Evolutionary conservation across 2,797 vertebrate species (phyloP).

Genomic region (Onychomys leucogaster): DNA sequence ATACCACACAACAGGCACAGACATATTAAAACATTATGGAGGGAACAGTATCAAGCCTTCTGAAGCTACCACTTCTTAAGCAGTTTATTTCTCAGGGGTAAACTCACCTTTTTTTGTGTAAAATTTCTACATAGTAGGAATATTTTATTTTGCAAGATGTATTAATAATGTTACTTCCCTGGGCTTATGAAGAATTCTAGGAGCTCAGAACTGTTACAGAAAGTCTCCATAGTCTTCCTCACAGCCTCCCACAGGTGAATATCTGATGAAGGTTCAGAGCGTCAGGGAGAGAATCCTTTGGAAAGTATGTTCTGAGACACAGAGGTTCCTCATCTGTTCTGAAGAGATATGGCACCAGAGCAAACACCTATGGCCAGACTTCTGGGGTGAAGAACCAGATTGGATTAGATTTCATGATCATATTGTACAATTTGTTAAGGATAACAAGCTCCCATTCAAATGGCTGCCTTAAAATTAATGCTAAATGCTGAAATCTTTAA

Average conservation of each 20-base stretch:
- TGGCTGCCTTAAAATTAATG: conserved; percentile 49
- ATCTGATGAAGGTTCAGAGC: conserved; percentile 3
- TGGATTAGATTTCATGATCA: conserved; percentile 27
- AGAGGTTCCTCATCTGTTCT: background rate
- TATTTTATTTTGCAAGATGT: conserved; percentile 18
- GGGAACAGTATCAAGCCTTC: background rate
- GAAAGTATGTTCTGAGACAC: conserved; percentile 6
- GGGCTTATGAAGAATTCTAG: background rate
- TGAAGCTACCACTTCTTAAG: conserved; percentile 79
- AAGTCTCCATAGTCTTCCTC: background rate
- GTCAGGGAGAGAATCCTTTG: background rate
- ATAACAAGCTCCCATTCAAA: background rate
- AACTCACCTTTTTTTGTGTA: background rate
- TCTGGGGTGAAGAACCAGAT: background rate
- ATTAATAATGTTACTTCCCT: background rate
- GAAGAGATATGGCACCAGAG: background rate
- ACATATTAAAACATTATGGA: conserved; percentile 42
- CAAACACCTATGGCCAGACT: background rate
- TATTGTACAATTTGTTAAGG: conserved; percentile 9
- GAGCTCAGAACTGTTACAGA: conserved; percentile 14
- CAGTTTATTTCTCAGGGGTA: conserved; percentile 62
- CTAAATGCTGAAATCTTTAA: conserved; percentile 35
- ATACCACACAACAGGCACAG: background rate
- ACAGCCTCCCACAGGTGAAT: background rate
- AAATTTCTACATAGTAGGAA: conserved; percentile 35